Base-by-base conservation (phyloP, 2,888 invertebrate species). In the Rugalucina vietnamica region DNA sequence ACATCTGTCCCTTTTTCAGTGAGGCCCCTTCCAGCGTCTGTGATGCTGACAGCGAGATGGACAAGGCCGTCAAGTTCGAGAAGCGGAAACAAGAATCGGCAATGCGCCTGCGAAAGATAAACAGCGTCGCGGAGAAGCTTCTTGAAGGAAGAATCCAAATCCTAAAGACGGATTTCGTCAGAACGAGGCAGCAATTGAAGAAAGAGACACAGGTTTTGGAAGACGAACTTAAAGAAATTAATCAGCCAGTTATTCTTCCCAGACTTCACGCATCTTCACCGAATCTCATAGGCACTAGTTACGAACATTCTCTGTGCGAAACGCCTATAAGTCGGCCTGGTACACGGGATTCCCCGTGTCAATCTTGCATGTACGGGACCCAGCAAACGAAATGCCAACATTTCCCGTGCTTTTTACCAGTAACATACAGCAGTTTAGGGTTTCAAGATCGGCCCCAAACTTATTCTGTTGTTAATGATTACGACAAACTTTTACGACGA, bases 341-440 rank as follows among this genome's bases (percentile, higher is more conserved):
- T 65, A 79, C 73, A 76, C 79, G 43, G 72, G 82, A 82, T 27
- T 37, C 78, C 34, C 36, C 79, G 27, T 82, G 87, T 49, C 49
- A 82, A 57, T 65, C 89, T 29, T 90, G 90, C 77, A 69, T 85
- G 21, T 88, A 88, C 49, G 82, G 85, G 71, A 72, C 83, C 1
- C 78, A 79, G 12, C 86, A 85, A 69, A 81, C 87, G 21, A 76
- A 86, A 3, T 92, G 92, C 70, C 75, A 80, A 50, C 88, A 90
- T 81, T 92, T 92, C 73, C 92, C 92, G 10, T 92, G 92, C 60
- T 88, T 75, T 70, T 73, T 89, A 18, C 91, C 92, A 5, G 60
- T 75, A 1, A 91, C 92, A 0, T 92, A 92, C 74, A 88, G 91
- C 76, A 89, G 89, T 65, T 75, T 92, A 1, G 88, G 91, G 1